Base-by-base conservation (phyloP, 1,140 invertebrate species). In the Caerostris extrusa region DNA sequence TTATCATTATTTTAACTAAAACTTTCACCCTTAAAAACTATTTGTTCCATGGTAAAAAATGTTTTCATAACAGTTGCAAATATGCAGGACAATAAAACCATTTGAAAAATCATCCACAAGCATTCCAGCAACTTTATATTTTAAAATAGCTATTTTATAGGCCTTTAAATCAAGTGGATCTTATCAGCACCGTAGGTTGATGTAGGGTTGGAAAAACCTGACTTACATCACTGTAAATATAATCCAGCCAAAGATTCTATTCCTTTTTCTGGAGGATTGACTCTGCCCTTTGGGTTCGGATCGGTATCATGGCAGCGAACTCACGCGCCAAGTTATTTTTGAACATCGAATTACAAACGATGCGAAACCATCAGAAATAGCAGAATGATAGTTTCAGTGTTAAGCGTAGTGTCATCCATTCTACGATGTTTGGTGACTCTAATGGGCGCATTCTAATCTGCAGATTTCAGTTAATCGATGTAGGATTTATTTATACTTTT, bases 291-390 rank as follows among this genome's bases (percentile, higher is more conserved):
- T 77, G 5, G 34, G 7, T 53, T 77, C 71, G 71, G 53, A 77
- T 50, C 53, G 71, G 34, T 77, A 50, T 77, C 71, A 77, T 12
- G 7, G 34, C 3, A 77, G 71, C 53, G 71, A 7, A 0, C 53
- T 77, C 34, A 53, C 71, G 10, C 3, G 14, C 8, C 5, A 53
- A 77, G 71, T 64, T 55, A 69, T 85, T 89, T 55, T 17, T 3
- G 50, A 89, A 71, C 87, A 55, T 67, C 61, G 14, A 89, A 89
- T 89, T 89, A 89, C 53, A 53, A 7, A 53, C 5, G 64, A 17
- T 17, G 61, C 53, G 14, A n/a, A 6, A 55, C 19, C 57, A 34
- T 87, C 60, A 14, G 17, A 56, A 58, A 64, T 55, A 34, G 86
- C 5, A 5, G 19, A 60, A 50, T 50, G 87, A 89, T 89, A 71